Evolutionary conservation across 2,797 vertebrate species (phyloP).

Genomic region (Eurystomus glaucurus): DNA sequence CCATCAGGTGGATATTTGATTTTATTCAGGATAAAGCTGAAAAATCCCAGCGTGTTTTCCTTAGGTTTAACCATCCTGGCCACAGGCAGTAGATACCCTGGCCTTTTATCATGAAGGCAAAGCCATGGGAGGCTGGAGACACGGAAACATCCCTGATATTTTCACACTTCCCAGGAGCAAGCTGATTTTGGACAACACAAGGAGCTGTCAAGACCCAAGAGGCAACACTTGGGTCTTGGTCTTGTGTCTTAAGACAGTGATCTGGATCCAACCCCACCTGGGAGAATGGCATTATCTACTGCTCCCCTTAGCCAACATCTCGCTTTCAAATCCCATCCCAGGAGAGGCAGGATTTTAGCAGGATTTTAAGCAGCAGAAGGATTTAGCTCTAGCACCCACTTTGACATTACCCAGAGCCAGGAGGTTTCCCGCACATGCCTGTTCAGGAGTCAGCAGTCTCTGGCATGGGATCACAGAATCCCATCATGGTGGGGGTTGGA

Average conservation of each 20-base stretch:
- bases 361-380: not conserved
- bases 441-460: no score
- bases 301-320: not conserved
- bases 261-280: not conserved
- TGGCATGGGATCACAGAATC: not conserved
- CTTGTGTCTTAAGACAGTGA: not conserved
- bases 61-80: not conserved
- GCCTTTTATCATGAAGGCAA: not conserved
- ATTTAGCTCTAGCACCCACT: not conserved
- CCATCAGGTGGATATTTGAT: slow-evolving; percentile 61
- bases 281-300: rapidly evolving
- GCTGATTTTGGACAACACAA: not conserved
- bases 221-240: not conserved
- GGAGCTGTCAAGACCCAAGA: not conserved
- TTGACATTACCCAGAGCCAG: no score
- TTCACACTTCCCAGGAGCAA: rapidly evolving
- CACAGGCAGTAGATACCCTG: rapidly evolving
- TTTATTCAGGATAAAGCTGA: not conserved
- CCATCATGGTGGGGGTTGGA: no score
- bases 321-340: not conserved
- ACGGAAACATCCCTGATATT: rapidly evolving
- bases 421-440: rapidly evolving
- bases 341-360: not conserved
- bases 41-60: rapidly evolving
- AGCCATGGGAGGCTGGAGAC: rapidly evolving